Evolutionary conservation across 1,140 invertebrate genomes (phyloP).

Genomic region (Apis dorsata): DNA sequence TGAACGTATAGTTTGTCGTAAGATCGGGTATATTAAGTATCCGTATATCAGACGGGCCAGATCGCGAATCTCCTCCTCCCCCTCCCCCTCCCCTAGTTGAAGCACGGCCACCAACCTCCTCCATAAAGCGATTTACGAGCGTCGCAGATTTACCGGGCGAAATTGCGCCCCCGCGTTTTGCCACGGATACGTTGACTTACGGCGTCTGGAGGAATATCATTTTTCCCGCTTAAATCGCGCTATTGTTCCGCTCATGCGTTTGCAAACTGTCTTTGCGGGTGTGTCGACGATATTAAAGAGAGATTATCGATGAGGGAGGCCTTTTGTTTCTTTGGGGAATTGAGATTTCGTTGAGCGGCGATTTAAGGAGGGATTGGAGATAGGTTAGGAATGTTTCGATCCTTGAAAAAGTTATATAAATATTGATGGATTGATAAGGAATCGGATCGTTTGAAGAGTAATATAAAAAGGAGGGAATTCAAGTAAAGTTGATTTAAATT

Average conservation of each 20-base stretch:
- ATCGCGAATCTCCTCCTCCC: not conserved
- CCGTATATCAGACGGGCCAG: conserved; percentile 32
- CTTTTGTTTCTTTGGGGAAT: not conserved
- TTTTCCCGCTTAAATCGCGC: conserved; percentile 60
- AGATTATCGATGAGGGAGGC: not conserved
- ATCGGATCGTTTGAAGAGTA: too few species aligned
- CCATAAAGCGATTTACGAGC: conserved; percentile 67
- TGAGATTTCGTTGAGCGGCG: not conserved
- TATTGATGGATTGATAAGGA: too few species aligned
- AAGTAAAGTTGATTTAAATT: too few species aligned
- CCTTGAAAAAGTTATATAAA: too few species aligned
- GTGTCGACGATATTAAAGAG: not conserved
- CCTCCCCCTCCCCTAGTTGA: not conserved
- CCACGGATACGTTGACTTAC: conserved; percentile 59
- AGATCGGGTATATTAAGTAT: conserved; percentile 49
- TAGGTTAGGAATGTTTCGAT: too few species aligned
- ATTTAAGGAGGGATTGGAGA: not conserved
- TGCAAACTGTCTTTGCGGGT: not conserved
- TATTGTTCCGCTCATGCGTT: conserved; percentile 18
- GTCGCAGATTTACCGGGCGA: conserved; percentile 63
- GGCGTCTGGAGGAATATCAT: conserved; percentile 58
- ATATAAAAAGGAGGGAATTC: too few species aligned
- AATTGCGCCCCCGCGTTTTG: conserved; percentile 55
- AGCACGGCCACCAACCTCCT: conserved; percentile 18
- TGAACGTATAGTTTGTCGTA: conserved; percentile 40